These are phyloP conservation scores for Drosophila kepulauana DNA, from an alignment of 1,140 invertebrate genomes.

Conservation along the genomic window DNA sequence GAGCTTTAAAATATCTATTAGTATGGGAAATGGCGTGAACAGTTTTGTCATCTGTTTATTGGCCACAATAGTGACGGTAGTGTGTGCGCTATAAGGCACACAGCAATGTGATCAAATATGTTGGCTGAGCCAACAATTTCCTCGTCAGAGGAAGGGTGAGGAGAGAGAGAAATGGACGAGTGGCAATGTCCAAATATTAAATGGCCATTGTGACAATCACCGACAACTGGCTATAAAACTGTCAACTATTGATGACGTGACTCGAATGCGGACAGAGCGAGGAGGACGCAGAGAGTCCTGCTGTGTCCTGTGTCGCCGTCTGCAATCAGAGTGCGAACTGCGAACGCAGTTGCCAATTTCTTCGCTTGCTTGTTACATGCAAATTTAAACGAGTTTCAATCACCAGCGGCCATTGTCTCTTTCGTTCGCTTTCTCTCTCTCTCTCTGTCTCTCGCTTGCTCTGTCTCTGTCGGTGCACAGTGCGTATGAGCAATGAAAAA, in stretches of 20 bases:
- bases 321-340: conserved; percentile 66
- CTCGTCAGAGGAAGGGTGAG: neutral
- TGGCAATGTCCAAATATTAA: conserved; percentile 77
- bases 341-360: conserved; percentile 72
- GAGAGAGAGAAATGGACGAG: conserved; percentile 8
- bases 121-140: conserved; percentile 62
- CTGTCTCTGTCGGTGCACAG: conserved; percentile 45
- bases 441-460: conserved; percentile 3
- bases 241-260: conserved; percentile 76
- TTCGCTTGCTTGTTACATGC: conserved; percentile 73
- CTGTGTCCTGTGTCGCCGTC: conserved; percentile 37
- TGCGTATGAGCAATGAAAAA: conserved; percentile 84
- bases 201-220: conserved; percentile 77
- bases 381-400: conserved; percentile 84
- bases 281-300: neutral
- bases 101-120: conserved; percentile 65
- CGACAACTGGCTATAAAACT: conserved; percentile 80
- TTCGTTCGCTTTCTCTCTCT: neutral
- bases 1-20: too few relatives aligned
- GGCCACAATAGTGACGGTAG: neutral
- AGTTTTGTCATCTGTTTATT: neutral
- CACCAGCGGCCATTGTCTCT: conserved; percentile 61
- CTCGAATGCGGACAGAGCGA: conserved; percentile 3
- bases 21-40: neutral
- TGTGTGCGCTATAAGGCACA: conserved; percentile 5